Evolutionary conservation across 92 coral and sea anemone species (phyloP), one percentile per base, ranked within the genome.

Genomic region (Plumapathes pennacea): DNA sequence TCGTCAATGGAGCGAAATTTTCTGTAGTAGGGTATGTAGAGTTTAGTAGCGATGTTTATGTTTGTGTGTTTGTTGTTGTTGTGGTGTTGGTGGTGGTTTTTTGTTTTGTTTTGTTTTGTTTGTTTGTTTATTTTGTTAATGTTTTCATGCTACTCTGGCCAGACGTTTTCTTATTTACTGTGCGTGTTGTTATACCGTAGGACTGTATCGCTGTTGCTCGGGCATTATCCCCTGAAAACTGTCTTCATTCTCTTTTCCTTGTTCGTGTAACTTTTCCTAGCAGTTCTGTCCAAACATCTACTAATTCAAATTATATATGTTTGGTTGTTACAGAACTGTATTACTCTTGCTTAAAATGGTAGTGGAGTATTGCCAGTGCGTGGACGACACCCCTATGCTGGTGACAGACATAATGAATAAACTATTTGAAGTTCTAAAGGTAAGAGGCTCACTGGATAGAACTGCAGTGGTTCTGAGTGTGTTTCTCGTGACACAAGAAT

Each of bases 301-400:
- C 11, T 38, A 0, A 18, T 32, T 52, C 57, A 25, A 12, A 26
- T 44, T 24, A 17, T 25, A 46, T n/a, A n/a, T n/a, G n/a, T n/a
- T n/a, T n/a, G n/a, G n/a, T n/a, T n/a, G n/a, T 29, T 33, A 1
- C 77, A 92, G 98, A 54, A 92, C 98, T 9, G 88, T 92, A 32
- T 50, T 92, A 41, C 61, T 92, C 34, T 78, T 92, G 0, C 74
- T 92, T 41, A 92, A 88, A 52, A 92, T 92, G 98, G 74, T 92
- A 1, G 98, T 92, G 26, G 98, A 92, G 54, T 92, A 92, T 68
- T 92, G 98, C 52, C 98, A 92, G 39, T 92, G 98, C 69, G 98
- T 92, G 4, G 96, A 92, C 51, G 89, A 88, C 48, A 88, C 95
- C 27, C 98, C 98, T 4, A 92, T 92, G 96, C 70, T 92, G 17